phyloP scores from a whole-genome alignment of 2,113 vertebrate genomes.

The Nothocercus nigrocapillus region DNA sequence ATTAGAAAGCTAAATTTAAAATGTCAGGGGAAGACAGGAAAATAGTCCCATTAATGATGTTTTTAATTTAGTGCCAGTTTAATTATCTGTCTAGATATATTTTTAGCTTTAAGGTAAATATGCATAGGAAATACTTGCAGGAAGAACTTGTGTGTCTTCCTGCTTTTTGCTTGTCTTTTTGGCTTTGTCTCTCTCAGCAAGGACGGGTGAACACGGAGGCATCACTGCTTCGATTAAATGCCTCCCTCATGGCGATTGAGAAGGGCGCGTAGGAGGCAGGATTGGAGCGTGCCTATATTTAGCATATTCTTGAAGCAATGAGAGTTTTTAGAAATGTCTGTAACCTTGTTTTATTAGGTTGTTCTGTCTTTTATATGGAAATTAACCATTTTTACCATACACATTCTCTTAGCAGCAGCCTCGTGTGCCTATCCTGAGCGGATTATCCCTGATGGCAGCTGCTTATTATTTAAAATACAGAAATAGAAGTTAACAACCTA shows the following conservation, averaged over 20 bases:
- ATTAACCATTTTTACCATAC: background rate
- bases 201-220: background rate
- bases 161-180: background rate
- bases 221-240: background rate
- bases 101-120: background rate
- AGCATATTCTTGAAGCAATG: background rate
- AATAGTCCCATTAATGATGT: background rate
- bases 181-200: too few species aligned
- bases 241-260: background rate
- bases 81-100: background rate
- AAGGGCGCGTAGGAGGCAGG: background rate
- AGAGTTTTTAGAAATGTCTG: background rate
- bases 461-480: background rate
- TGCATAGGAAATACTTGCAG: background rate
- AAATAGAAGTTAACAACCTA: background rate
- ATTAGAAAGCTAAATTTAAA: background rate
- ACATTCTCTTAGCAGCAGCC: background rate
- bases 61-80: background rate
- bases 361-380: background rate
- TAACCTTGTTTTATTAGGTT: background rate
- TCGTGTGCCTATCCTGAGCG: background rate
- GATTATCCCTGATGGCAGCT: background rate
- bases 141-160: background rate
- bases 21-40: background rate
- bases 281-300: background rate